phyloP scores from a whole-genome alignment of 2,113 vertebrate genomes.

The Connochaetes taurinus region DNA sequence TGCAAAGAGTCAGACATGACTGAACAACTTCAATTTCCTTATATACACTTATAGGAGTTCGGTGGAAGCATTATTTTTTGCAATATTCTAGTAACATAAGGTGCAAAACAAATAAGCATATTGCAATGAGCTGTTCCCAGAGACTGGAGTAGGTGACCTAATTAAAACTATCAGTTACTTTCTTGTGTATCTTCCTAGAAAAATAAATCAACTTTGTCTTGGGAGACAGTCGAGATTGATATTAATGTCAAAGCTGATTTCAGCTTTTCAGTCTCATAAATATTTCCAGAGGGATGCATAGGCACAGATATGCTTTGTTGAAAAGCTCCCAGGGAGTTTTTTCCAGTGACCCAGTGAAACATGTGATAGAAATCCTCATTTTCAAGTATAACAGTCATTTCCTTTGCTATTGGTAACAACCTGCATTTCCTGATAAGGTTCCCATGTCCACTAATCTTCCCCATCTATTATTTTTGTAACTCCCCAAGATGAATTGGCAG shows the following conservation, averaged over 20 bases:
- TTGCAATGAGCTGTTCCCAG: background rate
- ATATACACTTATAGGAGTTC: background rate
- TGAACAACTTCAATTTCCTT: background rate
- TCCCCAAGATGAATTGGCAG: background rate
- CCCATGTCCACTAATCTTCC: background rate
- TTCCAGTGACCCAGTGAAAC: background rate
- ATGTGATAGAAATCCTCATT: background rate
- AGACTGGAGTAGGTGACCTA: background rate
- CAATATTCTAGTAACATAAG: background rate
- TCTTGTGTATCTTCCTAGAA: background rate
- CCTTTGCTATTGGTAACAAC: background rate
- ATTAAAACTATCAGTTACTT: background rate
- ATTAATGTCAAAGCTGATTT: slow-evolving; percentile 14
- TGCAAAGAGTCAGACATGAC: background rate
- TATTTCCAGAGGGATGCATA: slow-evolving; percentile 15
- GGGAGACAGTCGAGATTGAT: background rate
- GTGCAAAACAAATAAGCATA: background rate
- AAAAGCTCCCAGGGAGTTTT: background rate
- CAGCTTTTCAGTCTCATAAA: background rate
- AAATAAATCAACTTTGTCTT: slow-evolving; percentile 24
- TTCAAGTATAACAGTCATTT: background rate
- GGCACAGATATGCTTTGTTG: background rate
- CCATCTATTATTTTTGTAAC: background rate
- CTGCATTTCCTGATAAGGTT: background rate
- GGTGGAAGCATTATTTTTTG: background rate